Conservation (phyloP, 2,113 vertebrate species). For the Percina caprodes region DNA sequence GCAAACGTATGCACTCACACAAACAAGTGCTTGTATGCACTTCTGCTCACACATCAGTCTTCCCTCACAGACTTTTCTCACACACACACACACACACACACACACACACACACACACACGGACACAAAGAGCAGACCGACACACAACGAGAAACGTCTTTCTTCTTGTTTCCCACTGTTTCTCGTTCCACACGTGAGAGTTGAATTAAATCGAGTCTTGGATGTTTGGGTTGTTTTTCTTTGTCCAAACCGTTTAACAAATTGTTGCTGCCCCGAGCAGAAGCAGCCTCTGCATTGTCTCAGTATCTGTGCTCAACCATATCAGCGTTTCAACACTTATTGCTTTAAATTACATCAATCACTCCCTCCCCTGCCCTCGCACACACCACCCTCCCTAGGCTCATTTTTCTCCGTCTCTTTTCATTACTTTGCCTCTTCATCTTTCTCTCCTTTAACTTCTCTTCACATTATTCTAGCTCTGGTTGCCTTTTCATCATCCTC, state of each 20-base stretch:
- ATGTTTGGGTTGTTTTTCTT: constrained; percentile 74
- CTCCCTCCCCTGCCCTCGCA: constrained; percentile 73
- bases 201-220: constrained; percentile 77
- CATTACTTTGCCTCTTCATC: constrained; percentile 84
- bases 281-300: constrained; percentile 76
- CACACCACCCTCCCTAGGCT: constrained; percentile 72
- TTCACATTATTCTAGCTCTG: constrained; percentile 77
- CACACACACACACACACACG: constrained; percentile 4
- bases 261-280: constrained; percentile 74
- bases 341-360: constrained; percentile 88
- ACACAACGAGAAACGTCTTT: constrained; percentile 10
- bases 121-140: constrained; percentile 5
- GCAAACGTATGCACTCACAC: background rate
- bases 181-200: constrained; percentile 66
- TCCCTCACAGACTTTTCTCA: background rate
- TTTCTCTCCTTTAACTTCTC: constrained; percentile 83
- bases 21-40: background rate
- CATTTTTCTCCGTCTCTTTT: constrained; percentile 83
- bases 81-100: constrained; percentile 2
- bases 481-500: constrained; percentile 81
- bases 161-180: constrained; percentile 55
- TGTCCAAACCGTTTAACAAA: constrained; percentile 80
- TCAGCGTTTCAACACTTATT: constrained; percentile 86
- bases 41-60: background rate
- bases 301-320: constrained; percentile 78